These are phyloP conservation scores for Actenoides lindsayi DNA, from an alignment of 2,113 vertebrate species.

Conservation along the genomic window DNA sequence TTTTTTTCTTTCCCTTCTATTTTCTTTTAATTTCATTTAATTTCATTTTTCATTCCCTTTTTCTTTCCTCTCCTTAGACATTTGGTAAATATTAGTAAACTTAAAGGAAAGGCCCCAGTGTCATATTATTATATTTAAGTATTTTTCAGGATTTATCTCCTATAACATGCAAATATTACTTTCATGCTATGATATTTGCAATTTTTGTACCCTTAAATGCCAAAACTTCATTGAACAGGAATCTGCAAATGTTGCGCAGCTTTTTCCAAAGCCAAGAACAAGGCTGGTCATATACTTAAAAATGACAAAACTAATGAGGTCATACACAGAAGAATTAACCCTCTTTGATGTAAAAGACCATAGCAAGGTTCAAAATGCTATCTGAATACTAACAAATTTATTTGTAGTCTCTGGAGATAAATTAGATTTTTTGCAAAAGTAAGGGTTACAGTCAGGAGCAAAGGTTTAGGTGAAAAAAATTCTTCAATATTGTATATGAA, in stretches of 20 bases:
- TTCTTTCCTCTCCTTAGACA: not conserved
- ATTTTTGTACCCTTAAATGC: slow-evolving; percentile 29
- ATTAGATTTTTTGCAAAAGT: not conserved
- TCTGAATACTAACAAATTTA: slow-evolving; percentile 17
- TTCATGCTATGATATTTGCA: slow-evolving; percentile 32
- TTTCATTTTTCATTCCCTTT: not conserved
- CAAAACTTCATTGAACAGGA: slow-evolving; percentile 17
- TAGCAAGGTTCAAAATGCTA: not conserved
- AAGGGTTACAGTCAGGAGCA: not conserved
- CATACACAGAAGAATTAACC: not conserved
- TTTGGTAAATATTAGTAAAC: not conserved
- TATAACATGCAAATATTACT: not conserved
- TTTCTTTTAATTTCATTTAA: not conserved
- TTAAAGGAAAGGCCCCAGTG: not conserved
- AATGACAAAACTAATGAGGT: slow-evolving; percentile 24
- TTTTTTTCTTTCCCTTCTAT: not conserved
- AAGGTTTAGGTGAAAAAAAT: not conserved
- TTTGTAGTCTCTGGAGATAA: not conserved
- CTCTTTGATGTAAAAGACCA: not conserved
- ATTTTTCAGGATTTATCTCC: not conserved
- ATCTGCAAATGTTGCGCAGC: slow-evolving; percentile 22
- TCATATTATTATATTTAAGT: not conserved
- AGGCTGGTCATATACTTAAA: not conserved
- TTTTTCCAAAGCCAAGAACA: slow-evolving; percentile 21
- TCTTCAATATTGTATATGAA: not conserved